Evolutionary conservation across 2,888 invertebrate genomes (phyloP).

Genomic region (Euspilapteryx auroguttella): DNA sequence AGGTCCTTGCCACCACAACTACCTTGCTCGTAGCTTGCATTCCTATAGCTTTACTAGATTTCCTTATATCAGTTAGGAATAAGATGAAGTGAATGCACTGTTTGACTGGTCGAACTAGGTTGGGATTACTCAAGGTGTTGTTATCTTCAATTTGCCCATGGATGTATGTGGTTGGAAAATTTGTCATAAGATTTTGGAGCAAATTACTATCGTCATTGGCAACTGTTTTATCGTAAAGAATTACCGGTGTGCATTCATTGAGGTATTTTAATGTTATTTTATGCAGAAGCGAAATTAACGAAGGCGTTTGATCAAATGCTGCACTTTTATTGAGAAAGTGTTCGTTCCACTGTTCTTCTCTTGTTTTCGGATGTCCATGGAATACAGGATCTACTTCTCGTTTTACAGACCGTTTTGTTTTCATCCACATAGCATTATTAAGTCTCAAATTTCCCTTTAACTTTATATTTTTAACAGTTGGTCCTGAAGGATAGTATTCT

Average conservation of each 20-base stretch:
- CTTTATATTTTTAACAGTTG: conserved; percentile 7
- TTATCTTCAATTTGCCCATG: conserved; percentile 64
- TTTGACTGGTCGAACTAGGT: conserved; percentile 30
- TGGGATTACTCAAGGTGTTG: conserved; percentile 39
- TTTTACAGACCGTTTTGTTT: conserved; percentile 11
- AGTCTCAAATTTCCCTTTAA: conserved; percentile 4
- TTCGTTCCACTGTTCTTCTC: conserved; percentile 53
- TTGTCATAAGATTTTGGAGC: conserved; percentile 59
- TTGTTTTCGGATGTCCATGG: conserved; percentile 60
- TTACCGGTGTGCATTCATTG: conserved; percentile 65
- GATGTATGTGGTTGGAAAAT: conserved; percentile 57
- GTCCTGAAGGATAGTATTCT: conserved; percentile 31
- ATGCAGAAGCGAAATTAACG: conserved; percentile 62
- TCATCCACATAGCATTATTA: conserved; percentile 10
- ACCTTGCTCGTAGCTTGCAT: conserved; percentile 66
- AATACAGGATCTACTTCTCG: conserved; percentile 54
- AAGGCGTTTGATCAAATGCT: conserved; percentile 53
- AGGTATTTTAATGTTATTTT: conserved; percentile 64
- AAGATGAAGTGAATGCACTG: conserved; percentile 68
- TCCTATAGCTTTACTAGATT: conserved; percentile 60
- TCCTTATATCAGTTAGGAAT: conserved; percentile 67
- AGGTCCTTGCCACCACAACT: conserved; percentile 68
- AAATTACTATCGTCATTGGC: conserved; percentile 57
- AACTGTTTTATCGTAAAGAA: conserved; percentile 67
- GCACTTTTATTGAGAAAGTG: conserved; percentile 39